phyloP scores from a whole-genome alignment of 2,797 vertebrate species.

The Macrochelys suwanniensis region DNA sequence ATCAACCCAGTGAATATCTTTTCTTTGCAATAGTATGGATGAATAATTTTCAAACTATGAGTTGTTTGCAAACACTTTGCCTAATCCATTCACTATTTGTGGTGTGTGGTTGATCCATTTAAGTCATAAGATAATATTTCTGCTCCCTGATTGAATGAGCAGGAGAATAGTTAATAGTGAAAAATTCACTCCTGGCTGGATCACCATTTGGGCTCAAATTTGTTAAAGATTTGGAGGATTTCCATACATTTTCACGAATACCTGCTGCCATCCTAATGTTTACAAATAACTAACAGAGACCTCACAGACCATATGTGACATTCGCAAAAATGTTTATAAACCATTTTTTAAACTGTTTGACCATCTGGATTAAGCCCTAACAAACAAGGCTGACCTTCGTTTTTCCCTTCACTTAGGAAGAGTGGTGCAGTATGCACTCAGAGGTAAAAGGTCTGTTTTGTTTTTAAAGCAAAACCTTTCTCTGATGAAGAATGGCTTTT shows the following conservation, averaged over 20 bases:
- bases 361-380: neutral
- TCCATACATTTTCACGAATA: neutral
- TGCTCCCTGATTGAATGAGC: neutral
- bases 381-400: neutral
- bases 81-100: neutral
- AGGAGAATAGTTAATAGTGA: neutral
- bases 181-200: neutral
- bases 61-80: neutral
- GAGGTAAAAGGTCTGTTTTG: neutral
- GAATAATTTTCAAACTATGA: constrained; percentile 1
- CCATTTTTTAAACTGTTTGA: neutral
- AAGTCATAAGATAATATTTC: neutral
- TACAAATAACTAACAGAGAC: neutral
- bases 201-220: neutral
- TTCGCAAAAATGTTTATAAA: neutral
- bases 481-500: neutral
- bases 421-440: neutral
- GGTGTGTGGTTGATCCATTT: neutral
- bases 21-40: neutral
- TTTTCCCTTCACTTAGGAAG: neutral
- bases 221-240: neutral
- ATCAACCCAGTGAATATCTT: neutral
- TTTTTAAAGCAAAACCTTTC: neutral
- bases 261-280: neutral
- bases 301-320: neutral